Evolutionary conservation across 2,797 vertebrate species (phyloP).

Genomic region (Myotis planiceps): DNA sequence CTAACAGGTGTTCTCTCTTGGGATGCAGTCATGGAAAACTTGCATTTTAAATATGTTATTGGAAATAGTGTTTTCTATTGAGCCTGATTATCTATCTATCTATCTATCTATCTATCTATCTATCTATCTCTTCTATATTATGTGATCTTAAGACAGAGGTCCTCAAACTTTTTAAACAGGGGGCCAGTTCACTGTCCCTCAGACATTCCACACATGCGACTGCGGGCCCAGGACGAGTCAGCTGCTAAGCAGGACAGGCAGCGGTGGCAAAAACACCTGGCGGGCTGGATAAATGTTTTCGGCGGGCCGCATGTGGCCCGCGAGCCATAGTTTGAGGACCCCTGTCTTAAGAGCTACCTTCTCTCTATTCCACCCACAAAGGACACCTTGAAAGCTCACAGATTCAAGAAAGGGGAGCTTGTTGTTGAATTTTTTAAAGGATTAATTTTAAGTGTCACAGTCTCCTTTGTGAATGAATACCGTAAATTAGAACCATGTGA

Average conservation of each 20-base stretch:
- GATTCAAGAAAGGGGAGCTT: background rate
- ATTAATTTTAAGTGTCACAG: background rate
- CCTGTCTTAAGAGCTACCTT: background rate
- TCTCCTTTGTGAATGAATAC: background rate
- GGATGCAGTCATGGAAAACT: background rate
- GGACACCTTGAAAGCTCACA: background rate
- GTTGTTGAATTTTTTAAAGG: background rate
- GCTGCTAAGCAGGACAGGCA: too few relatives aligned
- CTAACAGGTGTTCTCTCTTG: constrained; percentile 55
- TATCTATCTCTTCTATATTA: background rate
- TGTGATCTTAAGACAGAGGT: background rate
- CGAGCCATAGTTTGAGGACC: too few relatives aligned
- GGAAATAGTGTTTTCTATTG: background rate
- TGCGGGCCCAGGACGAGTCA: too few relatives aligned
- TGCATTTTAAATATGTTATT: background rate
- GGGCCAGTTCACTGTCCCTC: too few relatives aligned
- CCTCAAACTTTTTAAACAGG: too few relatives aligned
- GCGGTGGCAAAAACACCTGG: too few relatives aligned
- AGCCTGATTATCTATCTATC: background rate
- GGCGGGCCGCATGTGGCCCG: too few relatives aligned
- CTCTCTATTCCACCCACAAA: background rate
- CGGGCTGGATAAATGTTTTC: too few relatives aligned
- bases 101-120: too few relatives aligned
- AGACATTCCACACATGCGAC: too few relatives aligned
- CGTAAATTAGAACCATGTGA: constrained; percentile 18